phyloP scores from a whole-genome alignment of 1,140 invertebrate genomes.

The Teleogryllus occipitalis region DNA sequence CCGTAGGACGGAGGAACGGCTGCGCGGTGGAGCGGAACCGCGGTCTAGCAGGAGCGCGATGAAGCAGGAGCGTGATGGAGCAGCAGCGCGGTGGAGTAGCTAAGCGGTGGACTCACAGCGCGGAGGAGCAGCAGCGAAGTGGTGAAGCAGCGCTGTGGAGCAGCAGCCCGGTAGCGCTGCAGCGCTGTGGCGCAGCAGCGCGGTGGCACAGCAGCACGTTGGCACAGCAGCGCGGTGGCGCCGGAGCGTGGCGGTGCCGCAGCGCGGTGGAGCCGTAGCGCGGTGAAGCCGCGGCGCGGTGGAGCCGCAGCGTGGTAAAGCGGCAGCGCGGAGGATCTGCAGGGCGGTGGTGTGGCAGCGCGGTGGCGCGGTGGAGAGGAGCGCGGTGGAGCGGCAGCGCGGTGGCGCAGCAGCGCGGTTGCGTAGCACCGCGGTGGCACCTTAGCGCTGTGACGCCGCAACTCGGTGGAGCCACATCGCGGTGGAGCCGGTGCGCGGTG shows the following conservation, averaged over 20 bases:
- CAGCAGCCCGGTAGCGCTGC: neutral
- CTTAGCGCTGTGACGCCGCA: neutral
- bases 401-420: no score
- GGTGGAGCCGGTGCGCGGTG: neutral
- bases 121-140: no score
- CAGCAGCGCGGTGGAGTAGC: no score
- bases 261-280: neutral
- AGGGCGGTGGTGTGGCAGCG: no score
- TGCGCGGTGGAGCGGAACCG: no score
- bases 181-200: slow-evolving; percentile 9
- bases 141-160: slow-evolving; percentile 7
- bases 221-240: slow-evolving; percentile 2
- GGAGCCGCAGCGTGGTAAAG: no score
- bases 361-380: neutral
- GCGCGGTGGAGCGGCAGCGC: neutral
- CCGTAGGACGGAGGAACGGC: no score
- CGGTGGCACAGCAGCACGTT: neutral
- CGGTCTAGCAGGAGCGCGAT: no score
- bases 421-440: neutral
- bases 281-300: neutral
- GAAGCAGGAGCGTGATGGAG: no score
- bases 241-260: slow-evolving; percentile 6
- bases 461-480: no score
- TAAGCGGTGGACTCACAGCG: no score
- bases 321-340: no score